A percentile compares a stretch with the other conserved stretches of the same genome.
Evolutionary conservation across 2,888 invertebrate genomes (phyloP).

Genomic region (Chrysolina haemoptera): DNA sequence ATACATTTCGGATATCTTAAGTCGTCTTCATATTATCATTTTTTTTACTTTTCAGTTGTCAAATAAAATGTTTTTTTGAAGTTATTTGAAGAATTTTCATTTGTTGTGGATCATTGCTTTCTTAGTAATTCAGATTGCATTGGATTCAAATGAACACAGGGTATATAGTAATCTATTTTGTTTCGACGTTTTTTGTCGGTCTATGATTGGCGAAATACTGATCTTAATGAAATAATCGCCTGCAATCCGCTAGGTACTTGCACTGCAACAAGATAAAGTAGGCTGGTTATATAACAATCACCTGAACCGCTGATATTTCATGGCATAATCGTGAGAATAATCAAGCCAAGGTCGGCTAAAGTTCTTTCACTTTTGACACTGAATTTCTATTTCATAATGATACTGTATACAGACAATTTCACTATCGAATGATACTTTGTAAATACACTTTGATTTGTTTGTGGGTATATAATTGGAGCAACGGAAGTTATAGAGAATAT

Average conservation of each 20-base stretch:
- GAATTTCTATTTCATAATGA: constrained; percentile 62
- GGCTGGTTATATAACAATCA: constrained; percentile 49
- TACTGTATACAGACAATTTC: constrained; percentile 37
- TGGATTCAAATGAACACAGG: too few species aligned
- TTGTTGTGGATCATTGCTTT: too few species aligned
- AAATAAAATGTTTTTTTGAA: too few species aligned
- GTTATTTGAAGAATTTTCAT: too few species aligned
- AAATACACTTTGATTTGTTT: background rate
- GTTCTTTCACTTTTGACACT: constrained; percentile 67
- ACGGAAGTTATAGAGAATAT: background rate
- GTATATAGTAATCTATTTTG: too few species aligned
- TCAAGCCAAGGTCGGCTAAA: constrained; percentile 54
- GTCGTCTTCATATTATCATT: too few species aligned
- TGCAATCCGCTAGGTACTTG: background rate
- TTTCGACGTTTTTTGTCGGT: too few species aligned
- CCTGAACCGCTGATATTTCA: constrained; percentile 43
- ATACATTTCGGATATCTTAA: too few species aligned
- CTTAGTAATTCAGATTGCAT: too few species aligned
- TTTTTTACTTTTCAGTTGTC: too few species aligned
- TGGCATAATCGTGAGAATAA: constrained; percentile 50
- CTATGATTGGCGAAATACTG: too few species aligned
- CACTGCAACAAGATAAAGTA: constrained; percentile 32
- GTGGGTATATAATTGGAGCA: background rate
- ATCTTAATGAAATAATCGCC: background rate
- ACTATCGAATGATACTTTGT: constrained; percentile 21